phyloP scores from a whole-genome alignment of 1,140 invertebrate species.

The Drosophila teissieri region DNA sequence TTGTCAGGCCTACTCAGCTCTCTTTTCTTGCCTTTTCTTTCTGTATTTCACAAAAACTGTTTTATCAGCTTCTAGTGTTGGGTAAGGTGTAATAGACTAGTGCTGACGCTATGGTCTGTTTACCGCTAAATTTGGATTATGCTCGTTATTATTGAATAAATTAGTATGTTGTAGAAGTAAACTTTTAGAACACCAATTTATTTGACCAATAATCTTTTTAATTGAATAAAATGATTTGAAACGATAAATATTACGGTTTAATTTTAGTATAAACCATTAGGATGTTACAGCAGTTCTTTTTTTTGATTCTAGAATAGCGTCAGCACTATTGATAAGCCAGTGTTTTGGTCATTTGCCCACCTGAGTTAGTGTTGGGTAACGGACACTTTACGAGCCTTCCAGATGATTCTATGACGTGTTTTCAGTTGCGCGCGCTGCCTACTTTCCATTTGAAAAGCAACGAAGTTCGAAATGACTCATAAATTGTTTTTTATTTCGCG shows the following conservation, averaged over 20 bases:
- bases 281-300: background rate
- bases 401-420: constrained; percentile 23
- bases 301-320: background rate
- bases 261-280: no score
- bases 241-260: no score
- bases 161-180: no score
- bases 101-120: constrained; percentile 3
- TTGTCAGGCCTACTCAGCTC: constrained; percentile 39
- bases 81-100: background rate
- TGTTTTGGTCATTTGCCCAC: constrained; percentile 3
- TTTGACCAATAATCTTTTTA: no score
- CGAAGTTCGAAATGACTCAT: constrained; percentile 16
- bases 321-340: constrained; percentile 17
- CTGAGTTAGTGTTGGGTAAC: constrained; percentile 22
- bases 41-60: constrained; percentile 58
- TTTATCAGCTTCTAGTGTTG: constrained; percentile 57
- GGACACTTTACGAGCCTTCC: constrained; percentile 7
- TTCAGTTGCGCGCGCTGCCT: constrained; percentile 13
- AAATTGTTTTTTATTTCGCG: constrained; percentile 33
- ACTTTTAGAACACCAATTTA: no score
- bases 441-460: constrained; percentile 37
- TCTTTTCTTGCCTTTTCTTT: constrained; percentile 27
- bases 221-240: no score
- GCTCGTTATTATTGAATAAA: no score
- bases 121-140: background rate